These are phyloP conservation scores for Melieria picta DNA, from an alignment of 2,888 invertebrate genomes.

Conservation along the genomic window DNA sequence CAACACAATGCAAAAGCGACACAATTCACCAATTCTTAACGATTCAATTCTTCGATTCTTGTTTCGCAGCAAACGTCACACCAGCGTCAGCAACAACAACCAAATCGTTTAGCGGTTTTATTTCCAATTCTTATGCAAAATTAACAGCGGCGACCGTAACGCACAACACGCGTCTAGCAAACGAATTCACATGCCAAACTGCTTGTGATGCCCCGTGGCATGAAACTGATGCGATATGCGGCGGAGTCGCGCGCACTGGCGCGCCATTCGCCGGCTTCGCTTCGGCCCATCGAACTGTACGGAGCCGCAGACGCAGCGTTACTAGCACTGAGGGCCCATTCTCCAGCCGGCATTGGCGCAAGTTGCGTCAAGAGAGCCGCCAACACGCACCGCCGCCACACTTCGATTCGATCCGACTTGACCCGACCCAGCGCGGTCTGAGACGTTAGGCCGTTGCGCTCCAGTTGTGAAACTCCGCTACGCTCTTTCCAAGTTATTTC, in stretches of 20 bases:
- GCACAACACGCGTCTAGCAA: conserved; percentile 5
- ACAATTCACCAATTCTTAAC: neutral
- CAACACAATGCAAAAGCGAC: neutral
- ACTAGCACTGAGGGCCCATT: conserved; percentile 27
- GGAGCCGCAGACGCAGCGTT: conserved; percentile 37
- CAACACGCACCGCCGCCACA: neutral
- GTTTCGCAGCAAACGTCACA: neutral
- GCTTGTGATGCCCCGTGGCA: conserved; percentile 52
- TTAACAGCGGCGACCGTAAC: neutral
- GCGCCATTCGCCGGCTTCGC: conserved; percentile 9
- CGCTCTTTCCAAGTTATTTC: too few relatives aligned
- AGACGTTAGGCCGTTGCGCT: too few relatives aligned
- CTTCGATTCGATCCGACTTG: too few relatives aligned
- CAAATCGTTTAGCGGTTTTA: neutral
- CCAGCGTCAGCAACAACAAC: too few relatives aligned
- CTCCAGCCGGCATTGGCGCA: neutral
- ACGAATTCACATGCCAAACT: conserved; percentile 25
- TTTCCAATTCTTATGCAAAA: neutral
- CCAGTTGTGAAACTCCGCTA: too few relatives aligned
- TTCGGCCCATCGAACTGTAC: conserved; percentile 37
- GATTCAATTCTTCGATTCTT: neutral
- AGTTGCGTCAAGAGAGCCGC: conserved; percentile 11
- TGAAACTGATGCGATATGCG: conserved; percentile 49
- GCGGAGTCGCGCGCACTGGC: conserved; percentile 21
- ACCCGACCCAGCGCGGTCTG: too few relatives aligned